Evolutionary conservation across 2,888 invertebrate genomes (phyloP), one percentile per base, ranked within the genome.

Genomic region (Corbicula japonica): DNA sequence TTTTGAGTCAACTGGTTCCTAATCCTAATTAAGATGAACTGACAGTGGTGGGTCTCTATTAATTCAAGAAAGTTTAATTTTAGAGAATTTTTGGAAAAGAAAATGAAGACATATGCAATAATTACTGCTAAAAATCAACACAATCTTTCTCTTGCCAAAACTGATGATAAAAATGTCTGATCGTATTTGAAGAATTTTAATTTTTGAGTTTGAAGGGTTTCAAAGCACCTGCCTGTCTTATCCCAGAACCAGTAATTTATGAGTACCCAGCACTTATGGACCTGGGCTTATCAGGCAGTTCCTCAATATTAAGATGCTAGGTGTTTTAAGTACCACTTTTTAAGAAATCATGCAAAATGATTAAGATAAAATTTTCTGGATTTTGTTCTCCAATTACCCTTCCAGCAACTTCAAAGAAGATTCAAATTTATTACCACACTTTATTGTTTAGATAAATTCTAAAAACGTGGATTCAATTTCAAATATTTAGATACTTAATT

Each of bases 381-480:
- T 44, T 44, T 61, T 38, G 28, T 50, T 52, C 48, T 80, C 72
- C 21, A 2, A 48, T 80, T 80, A 62, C 79, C 48, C 10, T 12
- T 46, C 44, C 41, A n/a, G 60, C 23, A 75, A 75, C 75, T 62
- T 80, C 80, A 80, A 80, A 80, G 62, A 38, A 32, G 5, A 12
- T 26, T 21, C 41, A 30, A 71, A 26, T 62, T 75, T 75, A 71
- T 66, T 41, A 71, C 52, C 54, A 38, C 63, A 46, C 60, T 80
- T 75, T 71, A 71, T 60, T 75, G 56, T 58, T 38, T 58, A 66
- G 71, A 68, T 71, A 65, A 75, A 61, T 71, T 75, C 15, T 41
- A 60, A 66, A 65, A 69, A 50, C 48, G 66, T 58, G 72, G 60
- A 56, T 80, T 56, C 54, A 44, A 66, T 80, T 80, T 80, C 80